phyloP scores from a whole-genome alignment of 1,140 invertebrate species.

The Cyclina sinensis region DNA sequence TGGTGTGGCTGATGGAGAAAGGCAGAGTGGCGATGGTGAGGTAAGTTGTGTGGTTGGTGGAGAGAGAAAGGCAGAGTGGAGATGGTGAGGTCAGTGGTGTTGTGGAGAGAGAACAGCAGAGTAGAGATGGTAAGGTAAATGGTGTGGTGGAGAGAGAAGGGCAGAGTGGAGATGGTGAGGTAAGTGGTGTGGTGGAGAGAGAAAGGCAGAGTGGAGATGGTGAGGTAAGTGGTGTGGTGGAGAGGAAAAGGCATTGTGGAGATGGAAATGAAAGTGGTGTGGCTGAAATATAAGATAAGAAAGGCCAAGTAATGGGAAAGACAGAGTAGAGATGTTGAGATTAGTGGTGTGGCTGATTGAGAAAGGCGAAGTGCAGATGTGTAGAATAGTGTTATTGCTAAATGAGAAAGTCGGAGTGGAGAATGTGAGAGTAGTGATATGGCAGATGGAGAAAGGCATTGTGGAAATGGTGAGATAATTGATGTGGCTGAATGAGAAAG shows the following conservation, averaged over 20 bases:
- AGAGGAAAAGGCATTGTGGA: not conserved
- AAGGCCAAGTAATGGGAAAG: too few relatives aligned
- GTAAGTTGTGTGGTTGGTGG: too few relatives aligned
- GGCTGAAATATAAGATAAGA: too few relatives aligned
- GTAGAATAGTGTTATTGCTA: slow-evolving; percentile 10
- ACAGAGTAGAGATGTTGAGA: too few relatives aligned
- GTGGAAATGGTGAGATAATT: not conserved
- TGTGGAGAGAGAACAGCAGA: not conserved
- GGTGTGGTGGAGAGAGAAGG: not conserved
- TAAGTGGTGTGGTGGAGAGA: slow-evolving; percentile 56
- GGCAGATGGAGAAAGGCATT: not conserved
- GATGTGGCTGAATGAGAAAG: not conserved
- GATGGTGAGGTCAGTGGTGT: not conserved
- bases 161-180: not conserved
- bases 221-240: slow-evolving; percentile 53
- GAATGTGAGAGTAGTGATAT: slow-evolving; percentile 65
- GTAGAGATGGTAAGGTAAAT: not conserved
- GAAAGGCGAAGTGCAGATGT: not conserved
- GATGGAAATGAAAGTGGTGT: slow-evolving; percentile 50
- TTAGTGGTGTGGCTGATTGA: not conserved
- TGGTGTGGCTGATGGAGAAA: not conserved
- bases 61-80: not conserved
- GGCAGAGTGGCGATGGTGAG: not conserved
- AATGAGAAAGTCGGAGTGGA: slow-evolving; percentile 71
- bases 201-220: slow-evolving; percentile 74